phyloP scores from a whole-genome alignment of 1,140 invertebrate genomes.

The Atta colombica region DNA sequence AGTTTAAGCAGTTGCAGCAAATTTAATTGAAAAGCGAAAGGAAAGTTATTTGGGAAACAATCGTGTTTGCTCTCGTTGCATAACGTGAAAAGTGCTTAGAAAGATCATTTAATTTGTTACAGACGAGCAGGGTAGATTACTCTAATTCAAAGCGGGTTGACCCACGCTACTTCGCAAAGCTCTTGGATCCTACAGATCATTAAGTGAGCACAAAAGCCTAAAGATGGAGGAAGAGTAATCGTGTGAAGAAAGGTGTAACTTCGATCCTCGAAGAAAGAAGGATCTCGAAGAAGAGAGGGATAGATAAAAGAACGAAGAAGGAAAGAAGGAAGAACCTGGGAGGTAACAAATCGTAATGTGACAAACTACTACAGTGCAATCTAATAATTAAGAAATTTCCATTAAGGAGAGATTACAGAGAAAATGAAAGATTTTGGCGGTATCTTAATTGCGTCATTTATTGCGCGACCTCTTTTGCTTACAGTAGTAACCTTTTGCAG shows the following conservation, averaged over 20 bases:
- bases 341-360: conserved; percentile 9
- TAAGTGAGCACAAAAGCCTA: conserved; percentile 66
- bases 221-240: conserved; percentile 38
- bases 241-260: conserved; percentile 47
- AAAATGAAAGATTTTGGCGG: conserved; percentile 29
- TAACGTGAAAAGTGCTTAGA: conserved; percentile 37
- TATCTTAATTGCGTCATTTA: conserved; percentile 45
- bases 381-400: conserved; percentile 38
- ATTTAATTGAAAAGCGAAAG: conserved; percentile 2
- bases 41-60: conserved; percentile 6
- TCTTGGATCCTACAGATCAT: conserved; percentile 61
- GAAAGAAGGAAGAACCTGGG: too few species aligned
- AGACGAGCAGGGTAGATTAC: conserved; percentile 47
- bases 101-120: conserved; percentile 58
- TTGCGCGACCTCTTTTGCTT: conserved; percentile 16
- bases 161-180: conserved; percentile 29
- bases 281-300: not conserved
- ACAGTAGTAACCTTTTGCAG: not conserved
- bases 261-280: conserved; percentile 20
- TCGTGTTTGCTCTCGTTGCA: not conserved
- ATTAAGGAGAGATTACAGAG: not conserved
- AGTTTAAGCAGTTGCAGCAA: not conserved
- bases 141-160: conserved; percentile 44
- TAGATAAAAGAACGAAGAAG: not conserved
- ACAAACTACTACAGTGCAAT: not conserved